Conservation (phyloP, 1,140 invertebrate species). For the Heliothis virescens region DNA sequence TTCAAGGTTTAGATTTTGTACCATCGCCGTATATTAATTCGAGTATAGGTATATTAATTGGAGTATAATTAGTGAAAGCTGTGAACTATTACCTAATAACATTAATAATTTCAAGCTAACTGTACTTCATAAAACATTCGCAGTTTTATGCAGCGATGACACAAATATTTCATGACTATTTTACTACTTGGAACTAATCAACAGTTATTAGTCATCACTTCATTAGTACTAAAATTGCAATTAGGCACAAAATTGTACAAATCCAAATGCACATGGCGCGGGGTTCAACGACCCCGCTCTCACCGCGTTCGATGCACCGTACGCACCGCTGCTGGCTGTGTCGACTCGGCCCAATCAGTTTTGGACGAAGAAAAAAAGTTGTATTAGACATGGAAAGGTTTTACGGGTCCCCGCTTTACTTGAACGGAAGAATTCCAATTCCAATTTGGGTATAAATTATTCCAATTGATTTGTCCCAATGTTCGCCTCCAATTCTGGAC, state of each 20-base stretch:
- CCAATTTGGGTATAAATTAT: slow-evolving; percentile 41
- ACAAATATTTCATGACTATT: background rate
- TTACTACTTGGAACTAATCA: background rate
- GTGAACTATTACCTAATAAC: too few species aligned
- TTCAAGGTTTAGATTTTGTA: too few species aligned
- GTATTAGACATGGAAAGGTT: slow-evolving; percentile 48
- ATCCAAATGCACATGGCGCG: slow-evolving; percentile 77
- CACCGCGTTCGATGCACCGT: slow-evolving; percentile 83
- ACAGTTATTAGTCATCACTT: background rate
- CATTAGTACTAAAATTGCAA: slow-evolving; percentile 51
- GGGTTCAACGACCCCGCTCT: slow-evolving; percentile 80
- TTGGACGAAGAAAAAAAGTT: slow-evolving; percentile 48
- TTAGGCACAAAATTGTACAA: slow-evolving; percentile 58
- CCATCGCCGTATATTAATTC: too few species aligned
- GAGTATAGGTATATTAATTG: too few species aligned
- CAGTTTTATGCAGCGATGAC: background rate
- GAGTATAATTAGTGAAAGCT: too few species aligned
- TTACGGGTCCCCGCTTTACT: slow-evolving; percentile 30
- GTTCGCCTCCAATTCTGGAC: slow-evolving; percentile 19
- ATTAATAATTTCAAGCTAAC: too few species aligned
- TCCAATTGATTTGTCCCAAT: slow-evolving; percentile 41
- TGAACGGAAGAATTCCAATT: slow-evolving; percentile 46
- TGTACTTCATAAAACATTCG: too few species aligned
- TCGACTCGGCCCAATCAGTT: slow-evolving; percentile 65
- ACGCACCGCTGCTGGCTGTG: slow-evolving; percentile 63